Evolutionary conservation across 2,797 vertebrate species (phyloP).

Genomic region (Sebastes iracundus): DNA sequence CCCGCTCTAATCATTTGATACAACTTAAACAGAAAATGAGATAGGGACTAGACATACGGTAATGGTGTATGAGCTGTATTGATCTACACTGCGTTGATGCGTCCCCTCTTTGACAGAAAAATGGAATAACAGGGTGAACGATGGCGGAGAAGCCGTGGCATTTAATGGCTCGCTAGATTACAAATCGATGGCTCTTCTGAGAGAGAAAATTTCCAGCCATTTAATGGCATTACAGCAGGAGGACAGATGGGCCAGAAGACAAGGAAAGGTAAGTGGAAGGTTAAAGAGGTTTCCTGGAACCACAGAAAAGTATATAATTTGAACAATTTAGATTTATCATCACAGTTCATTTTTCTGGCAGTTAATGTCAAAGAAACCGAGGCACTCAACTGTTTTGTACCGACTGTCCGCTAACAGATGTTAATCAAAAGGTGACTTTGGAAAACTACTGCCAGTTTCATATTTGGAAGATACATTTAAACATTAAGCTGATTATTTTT

Average conservation of each 20-base stretch:
- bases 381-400: neutral
- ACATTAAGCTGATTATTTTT: neutral
- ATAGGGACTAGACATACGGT: slow-evolving; percentile 38
- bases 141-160: slow-evolving; percentile 47
- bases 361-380: neutral
- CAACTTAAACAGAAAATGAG: slow-evolving; percentile 47
- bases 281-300: slow-evolving; percentile 15
- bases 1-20: slow-evolving; percentile 42
- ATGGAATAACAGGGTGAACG: slow-evolving; percentile 45
- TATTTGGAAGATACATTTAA: neutral
- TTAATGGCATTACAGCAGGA: slow-evolving; percentile 52
- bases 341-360: neutral
- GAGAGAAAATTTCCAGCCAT: slow-evolving; percentile 25
- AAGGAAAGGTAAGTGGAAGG: slow-evolving; percentile 30
- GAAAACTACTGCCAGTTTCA: neutral
- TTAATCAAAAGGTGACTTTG: neutral
- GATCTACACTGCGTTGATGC: slow-evolving; percentile 54
- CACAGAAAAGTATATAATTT: neutral
- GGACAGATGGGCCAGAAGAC: slow-evolving; percentile 7
- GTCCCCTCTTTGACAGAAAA: slow-evolving; percentile 46
- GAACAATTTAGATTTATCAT: neutral
- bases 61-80: slow-evolving; percentile 50
- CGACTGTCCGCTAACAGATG: neutral
- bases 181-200: slow-evolving; percentile 65
- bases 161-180: slow-evolving; percentile 61